Base-by-base conservation (phyloP, 1,140 invertebrate species). In the Diabrotica undecimpunctata region DNA sequence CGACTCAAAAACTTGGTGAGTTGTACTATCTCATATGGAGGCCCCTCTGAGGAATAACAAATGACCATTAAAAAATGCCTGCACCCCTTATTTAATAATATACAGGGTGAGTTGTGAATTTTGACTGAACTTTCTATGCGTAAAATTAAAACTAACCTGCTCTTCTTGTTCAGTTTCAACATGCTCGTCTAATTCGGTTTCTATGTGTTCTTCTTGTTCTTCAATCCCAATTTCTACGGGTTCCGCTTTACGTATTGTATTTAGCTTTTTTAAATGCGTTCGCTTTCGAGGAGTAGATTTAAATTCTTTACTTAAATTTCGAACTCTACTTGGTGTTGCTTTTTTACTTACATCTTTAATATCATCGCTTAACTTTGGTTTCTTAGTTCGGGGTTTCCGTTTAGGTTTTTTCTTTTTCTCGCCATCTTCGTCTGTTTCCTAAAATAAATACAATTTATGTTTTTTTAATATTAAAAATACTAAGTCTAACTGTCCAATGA, bases 361-460 rank as follows among this genome's bases (percentile, higher is more conserved):
- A n/a, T 67, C 37, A 50, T 64, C 52, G 25, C 9, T 53, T 7
- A 65, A 36, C 11, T 50, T 61, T 62, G 41, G 39, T 50, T 64
- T 35, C 10, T 51, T 63, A 14, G 35, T 54, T 62, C 35, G 54
- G 2, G 62, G n/a, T 8, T 36, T 57, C 41, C 59, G 54, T 62
- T 61, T 64, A 52, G 61, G 50, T 60, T 70, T 74, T 52, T 67
- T 70, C 41, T 67, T 69, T 58, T 60, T 60, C 35, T 73, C 69
- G 12, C 60, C 66, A 37, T 77, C 76, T 64, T 75, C 73, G 46
- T 75, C 76, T 39, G 67, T 75, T 51, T 76, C 75, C 60, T 74
- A 64, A 66, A n/a, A 11, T 11, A 65, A 67, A 9, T 41, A 9
- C 11, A 53, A 53, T 10, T 35, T n/a, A 38, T 54, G 60, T 54